Conservation (phyloP, 2,113 vertebrate species). For the Pelodiscus sinensis region DNA sequence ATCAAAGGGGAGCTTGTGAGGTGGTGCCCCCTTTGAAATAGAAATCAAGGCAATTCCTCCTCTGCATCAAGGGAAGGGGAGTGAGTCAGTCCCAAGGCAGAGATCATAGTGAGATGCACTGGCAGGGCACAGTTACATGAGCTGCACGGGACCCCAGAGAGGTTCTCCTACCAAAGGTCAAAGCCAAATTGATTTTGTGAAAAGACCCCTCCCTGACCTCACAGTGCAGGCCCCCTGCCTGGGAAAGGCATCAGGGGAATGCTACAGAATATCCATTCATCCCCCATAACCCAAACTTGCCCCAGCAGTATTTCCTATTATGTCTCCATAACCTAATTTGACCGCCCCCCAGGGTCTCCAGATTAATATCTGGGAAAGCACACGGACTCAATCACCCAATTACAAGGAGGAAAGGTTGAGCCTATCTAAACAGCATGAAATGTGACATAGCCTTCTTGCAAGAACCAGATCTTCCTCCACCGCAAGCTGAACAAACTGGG, state of each 20-base stretch:
- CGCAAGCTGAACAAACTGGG: constrained; percentile 69
- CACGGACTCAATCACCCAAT: constrained; percentile 67
- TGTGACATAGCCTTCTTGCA: constrained; percentile 67
- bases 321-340: constrained; percentile 77
- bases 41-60: background rate
- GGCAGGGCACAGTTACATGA: constrained; percentile 23
- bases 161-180: background rate
- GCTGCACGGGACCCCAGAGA: background rate
- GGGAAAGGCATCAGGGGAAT: constrained; percentile 38
- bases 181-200: background rate
- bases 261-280: constrained; percentile 41
- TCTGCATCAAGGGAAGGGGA: background rate
- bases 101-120: background rate
- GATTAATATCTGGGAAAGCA: constrained; percentile 77
- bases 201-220: constrained; percentile 30
- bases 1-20: background rate
- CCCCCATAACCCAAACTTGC: constrained; percentile 74
- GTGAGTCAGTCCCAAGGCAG: background rate
- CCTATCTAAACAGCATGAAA: constrained; percentile 76
- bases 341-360: constrained; percentile 60
- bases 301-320: constrained; percentile 76
- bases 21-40: accelerated
- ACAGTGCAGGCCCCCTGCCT: background rate
- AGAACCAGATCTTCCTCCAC: constrained; percentile 63
- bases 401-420: constrained; percentile 75